Percentiles rank a stretch among this genome's conserved stretches.
Evolutionary conservation across 1,140 invertebrate species (phyloP).

Genomic region (Procambarus clarkii): DNA sequence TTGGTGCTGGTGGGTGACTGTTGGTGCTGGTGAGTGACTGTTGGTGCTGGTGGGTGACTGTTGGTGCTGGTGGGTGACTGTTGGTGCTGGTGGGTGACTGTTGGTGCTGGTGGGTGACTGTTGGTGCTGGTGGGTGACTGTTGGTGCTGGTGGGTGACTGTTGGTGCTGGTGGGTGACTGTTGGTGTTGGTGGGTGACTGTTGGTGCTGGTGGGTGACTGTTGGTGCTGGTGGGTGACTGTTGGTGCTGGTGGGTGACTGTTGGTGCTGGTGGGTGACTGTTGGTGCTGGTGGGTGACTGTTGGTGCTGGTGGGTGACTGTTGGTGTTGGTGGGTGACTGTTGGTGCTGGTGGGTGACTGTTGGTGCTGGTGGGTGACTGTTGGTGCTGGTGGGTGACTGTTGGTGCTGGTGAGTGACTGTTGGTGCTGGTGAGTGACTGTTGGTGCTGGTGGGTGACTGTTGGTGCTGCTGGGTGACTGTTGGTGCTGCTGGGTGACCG

Average conservation of each 20-base stretch:
- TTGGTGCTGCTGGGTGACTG: background rate
- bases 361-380: background rate
- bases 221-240: background rate
- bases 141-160: too few species aligned
- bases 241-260: background rate
- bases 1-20: too few species aligned
- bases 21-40: too few species aligned
- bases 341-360: background rate
- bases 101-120: too few species aligned
- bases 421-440: background rate
- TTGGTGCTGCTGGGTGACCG: background rate
- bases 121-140: too few species aligned
- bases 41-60: too few species aligned
- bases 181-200: too few species aligned
- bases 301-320: background rate
- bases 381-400: background rate
- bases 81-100: too few species aligned
- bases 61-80: too few species aligned
- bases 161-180: too few species aligned
- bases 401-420: background rate
- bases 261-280: background rate
- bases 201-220: too few species aligned
- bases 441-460: background rate
- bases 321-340: background rate
- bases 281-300: background rate